These are phyloP conservation scores for Philopedon plagiatum DNA, from an alignment of 2,888 invertebrate species.

Conservation along the genomic window DNA sequence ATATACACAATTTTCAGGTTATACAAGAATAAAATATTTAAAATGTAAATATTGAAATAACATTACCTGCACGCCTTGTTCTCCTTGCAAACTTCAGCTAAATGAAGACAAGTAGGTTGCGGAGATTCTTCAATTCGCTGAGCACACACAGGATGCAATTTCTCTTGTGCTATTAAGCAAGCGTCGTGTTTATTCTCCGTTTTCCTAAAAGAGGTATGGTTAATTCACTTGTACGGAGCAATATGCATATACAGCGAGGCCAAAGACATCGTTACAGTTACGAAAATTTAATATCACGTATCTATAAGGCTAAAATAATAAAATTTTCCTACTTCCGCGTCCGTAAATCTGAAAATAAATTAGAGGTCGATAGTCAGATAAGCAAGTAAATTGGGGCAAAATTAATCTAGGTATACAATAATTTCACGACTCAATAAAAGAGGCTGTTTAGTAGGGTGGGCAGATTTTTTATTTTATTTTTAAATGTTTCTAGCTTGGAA, in stretches of 20 bases:
- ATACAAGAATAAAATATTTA: constrained; percentile 15
- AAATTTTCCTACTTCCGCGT: no score
- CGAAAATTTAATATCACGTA: no score
- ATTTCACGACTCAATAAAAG: no score
- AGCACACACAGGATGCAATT: constrained; percentile 90
- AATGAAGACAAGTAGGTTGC: constrained; percentile 88
- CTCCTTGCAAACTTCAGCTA: constrained; percentile 87
- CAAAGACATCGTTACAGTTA: background rate
- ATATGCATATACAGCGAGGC: background rate
- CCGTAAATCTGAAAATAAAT: no score
- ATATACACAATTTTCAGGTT: no score
- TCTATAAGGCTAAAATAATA: no score
- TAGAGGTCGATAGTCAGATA: no score
- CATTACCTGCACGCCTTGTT: constrained; percentile 87
- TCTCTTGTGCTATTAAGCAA: constrained; percentile 91
- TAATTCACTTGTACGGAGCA: background rate
- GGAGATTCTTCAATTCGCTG: constrained; percentile 77
- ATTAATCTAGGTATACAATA: no score
- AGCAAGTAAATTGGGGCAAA: no score
- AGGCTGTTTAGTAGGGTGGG: no score
- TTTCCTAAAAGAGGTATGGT: constrained; percentile 75
- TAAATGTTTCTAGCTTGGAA: no score
- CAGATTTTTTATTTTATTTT: no score
- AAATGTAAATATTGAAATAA: constrained; percentile 26
- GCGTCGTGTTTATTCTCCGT: constrained; percentile 88